Percentiles rank a stretch among this genome's conserved stretches.
Evolutionary conservation across 2,888 invertebrate species (phyloP).

Genomic region (Tineola bisselliella): DNA sequence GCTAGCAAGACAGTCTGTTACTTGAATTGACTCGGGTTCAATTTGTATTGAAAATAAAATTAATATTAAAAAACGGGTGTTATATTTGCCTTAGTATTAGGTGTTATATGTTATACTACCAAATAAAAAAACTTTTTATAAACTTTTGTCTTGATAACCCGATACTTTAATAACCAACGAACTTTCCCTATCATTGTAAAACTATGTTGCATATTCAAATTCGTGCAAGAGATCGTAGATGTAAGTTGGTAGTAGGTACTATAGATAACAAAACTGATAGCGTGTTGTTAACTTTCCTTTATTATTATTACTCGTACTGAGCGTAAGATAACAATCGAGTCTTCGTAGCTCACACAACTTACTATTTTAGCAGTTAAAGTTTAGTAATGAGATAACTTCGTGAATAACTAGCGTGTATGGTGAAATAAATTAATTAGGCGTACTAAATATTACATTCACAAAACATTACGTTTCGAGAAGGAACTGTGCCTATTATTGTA

Average conservation of each 20-base stretch:
- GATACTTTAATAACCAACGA: too few species aligned
- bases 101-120: too few species aligned
- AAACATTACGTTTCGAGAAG: too few species aligned
- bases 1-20: too few species aligned
- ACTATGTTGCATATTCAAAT: background rate
- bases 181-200: background rate
- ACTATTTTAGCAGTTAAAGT: background rate
- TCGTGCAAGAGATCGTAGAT: background rate
- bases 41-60: too few species aligned
- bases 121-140: too few species aligned
- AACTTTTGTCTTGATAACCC: too few species aligned
- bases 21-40: too few species aligned
- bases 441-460: background rate
- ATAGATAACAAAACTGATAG: background rate
- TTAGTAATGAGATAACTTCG: background rate
- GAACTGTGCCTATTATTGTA: too few species aligned
- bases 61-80: too few species aligned
- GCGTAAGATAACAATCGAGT: background rate
- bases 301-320: background rate
- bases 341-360: background rate
- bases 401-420: background rate
- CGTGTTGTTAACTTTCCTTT: background rate
- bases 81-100: too few species aligned
- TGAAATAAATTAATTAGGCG: background rate
- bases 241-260: too few species aligned